Conservation (phyloP, 92 coral and sea anemone genomes). For the Isaurus tuberculatus region DNA sequence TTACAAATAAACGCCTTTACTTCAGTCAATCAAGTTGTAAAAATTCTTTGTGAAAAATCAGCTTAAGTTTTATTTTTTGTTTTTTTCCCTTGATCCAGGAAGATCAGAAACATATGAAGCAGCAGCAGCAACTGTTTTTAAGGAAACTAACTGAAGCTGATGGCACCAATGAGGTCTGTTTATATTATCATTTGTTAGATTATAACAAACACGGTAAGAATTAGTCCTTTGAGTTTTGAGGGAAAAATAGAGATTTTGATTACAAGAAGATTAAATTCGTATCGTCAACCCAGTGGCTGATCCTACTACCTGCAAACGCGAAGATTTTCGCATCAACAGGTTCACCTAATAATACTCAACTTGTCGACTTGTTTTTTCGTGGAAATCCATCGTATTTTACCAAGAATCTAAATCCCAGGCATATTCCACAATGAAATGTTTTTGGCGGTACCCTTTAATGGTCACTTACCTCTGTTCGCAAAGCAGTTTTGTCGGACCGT, state of each 20-base stretch:
- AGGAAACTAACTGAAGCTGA: constrained; percentile 90
- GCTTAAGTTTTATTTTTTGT: background rate
- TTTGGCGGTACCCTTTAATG: too few relatives aligned
- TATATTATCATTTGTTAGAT: background rate
- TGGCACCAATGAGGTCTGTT: constrained; percentile 79
- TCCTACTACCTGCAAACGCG: too few relatives aligned
- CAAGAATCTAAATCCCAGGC: too few relatives aligned
- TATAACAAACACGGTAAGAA: background rate
- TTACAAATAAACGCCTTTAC: too few relatives aligned
- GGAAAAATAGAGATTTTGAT: background rate
- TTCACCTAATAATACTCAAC: too few relatives aligned
- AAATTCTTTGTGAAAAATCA: background rate
- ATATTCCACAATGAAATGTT: too few relatives aligned
- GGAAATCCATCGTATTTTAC: too few relatives aligned
- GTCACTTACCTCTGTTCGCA: too few relatives aligned
- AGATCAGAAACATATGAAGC: constrained; percentile 74
- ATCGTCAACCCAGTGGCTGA: too few relatives aligned
- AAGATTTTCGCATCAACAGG: too few relatives aligned
- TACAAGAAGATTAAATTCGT: background rate
- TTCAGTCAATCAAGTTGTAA: background rate
- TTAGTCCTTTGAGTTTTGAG: background rate
- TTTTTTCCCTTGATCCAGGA: constrained; percentile 63
- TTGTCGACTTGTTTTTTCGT: too few relatives aligned
- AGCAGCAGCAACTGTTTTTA: constrained; percentile 81
- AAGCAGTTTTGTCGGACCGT: too few relatives aligned